Percentiles rank a stretch among this genome's conserved stretches.
Conservation (phyloP, 2,888 invertebrate genomes). For the Seira ritae region DNA sequence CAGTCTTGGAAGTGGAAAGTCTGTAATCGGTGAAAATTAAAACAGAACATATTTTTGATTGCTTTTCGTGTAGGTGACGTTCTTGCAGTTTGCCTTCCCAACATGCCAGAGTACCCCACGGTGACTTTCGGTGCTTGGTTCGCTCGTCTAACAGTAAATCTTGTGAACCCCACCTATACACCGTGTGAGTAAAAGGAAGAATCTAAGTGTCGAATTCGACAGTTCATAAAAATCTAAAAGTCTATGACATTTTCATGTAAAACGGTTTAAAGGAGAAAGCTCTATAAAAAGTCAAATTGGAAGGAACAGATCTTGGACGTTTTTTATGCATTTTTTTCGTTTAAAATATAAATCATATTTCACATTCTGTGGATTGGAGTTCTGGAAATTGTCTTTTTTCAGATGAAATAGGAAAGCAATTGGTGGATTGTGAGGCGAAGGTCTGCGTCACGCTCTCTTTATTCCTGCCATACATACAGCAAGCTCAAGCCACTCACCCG, state of each 20-base stretch:
- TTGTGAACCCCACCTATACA: conserved; percentile 73
- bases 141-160: conserved; percentile 71
- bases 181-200: conserved; percentile 54
- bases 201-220: too few species aligned
- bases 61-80: too few species aligned
- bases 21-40: too few species aligned
- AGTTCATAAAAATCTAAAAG: too few species aligned
- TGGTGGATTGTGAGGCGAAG: conserved; percentile 80
- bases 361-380: not conserved
- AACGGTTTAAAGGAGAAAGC: not conserved
- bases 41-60: too few species aligned
- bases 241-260: not conserved
- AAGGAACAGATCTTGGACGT: not conserved
- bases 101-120: conserved; percentile 73
- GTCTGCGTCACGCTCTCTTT: conserved; percentile 80
- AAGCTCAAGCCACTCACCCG: conserved; percentile 37
- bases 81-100: conserved; percentile 73
- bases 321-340: not conserved
- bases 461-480: conserved; percentile 39
- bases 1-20: too few species aligned
- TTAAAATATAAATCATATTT: not conserved
- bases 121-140: conserved; percentile 69
- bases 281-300: not conserved
- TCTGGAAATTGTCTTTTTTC: conserved; percentile 32
- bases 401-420: conserved; percentile 73